Conservation (phyloP, 2,888 invertebrate species). For the Drosophila lutescens region DNA sequence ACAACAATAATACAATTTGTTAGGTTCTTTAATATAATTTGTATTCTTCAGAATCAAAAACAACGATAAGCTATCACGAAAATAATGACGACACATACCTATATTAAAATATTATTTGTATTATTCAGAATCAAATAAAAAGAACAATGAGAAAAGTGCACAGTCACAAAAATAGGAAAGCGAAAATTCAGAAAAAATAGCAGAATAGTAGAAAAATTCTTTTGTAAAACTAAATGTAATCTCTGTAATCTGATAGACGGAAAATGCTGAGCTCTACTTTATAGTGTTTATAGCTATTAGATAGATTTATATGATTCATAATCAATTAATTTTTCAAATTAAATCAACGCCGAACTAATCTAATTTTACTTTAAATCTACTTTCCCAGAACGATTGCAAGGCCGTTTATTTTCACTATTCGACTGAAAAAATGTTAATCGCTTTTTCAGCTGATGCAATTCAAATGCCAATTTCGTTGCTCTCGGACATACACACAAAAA, state of each 20-base stretch:
- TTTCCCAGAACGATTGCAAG: slow-evolving; percentile 28
- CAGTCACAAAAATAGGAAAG: background rate
- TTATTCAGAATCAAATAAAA: background rate
- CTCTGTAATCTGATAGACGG: too few species aligned
- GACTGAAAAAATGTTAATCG: slow-evolving; percentile 43
- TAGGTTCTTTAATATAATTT: too few species aligned
- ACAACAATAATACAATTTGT: too few species aligned
- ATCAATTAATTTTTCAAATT: background rate
- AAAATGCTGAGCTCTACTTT: too few species aligned
- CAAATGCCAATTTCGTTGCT: slow-evolving; percentile 65
- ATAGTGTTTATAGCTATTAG: background rate
- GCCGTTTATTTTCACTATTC: slow-evolving; percentile 43
- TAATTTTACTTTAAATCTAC: slow-evolving; percentile 6
- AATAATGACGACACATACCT: too few species aligned
- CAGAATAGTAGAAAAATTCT: too few species aligned
- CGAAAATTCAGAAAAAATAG: too few species aligned
- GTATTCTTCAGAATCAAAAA: too few species aligned
- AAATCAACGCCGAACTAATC: background rate
- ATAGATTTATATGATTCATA: background rate
- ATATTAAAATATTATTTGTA: too few species aligned
- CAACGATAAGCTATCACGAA: too few species aligned
- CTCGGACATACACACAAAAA: too few species aligned
- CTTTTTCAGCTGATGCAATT: slow-evolving; percentile 66
- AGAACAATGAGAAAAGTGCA: background rate
- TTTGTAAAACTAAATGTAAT: too few species aligned